Evolutionary conservation across 1,140 invertebrate species (phyloP), one percentile per base, ranked within the genome.

Genomic region (Drosophila mauritiana): DNA sequence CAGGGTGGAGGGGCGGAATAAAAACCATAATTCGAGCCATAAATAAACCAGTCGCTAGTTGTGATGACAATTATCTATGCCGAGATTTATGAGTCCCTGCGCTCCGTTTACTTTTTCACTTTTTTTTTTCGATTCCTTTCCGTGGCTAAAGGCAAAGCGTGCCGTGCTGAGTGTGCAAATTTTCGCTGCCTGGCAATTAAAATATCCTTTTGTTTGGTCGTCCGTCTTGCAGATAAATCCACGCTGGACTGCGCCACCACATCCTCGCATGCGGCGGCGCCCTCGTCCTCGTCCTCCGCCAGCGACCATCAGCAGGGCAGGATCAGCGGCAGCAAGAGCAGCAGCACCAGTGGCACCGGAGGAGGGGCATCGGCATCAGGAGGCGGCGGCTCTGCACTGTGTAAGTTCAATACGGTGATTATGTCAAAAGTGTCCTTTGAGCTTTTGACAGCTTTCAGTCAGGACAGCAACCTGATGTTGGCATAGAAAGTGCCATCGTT

Each of bases 41-140:
- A 88, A 88, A 88, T 88, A 83, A 88, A 89, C 84, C 72, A 54
- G 62, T 69, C 81, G 69, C 69, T 78, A 70, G 58, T 52, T 65
- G 59, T 65, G 77, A 78, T 84, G 80, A 84, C 79, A 86, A 82
- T 86, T 88, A 88, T 88, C 79, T 89, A 89, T 89, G 83, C 76
- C 49, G 76, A 89, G 83, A 88, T 88, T 88, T 88, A 88, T 88
- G 75, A 73, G 76, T 59, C 63, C 64, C 59, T 53, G 53, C n/a
- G 57, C 25, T 48, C 57, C 42, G 46, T 61, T 37, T 48, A 58
- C 20, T 22, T 63, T 42, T 58, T 51, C 57, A 62, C 40, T 56
- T 54, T 58, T 46, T 43, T 54, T n/a, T 48, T 37, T 34, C 17
- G 27, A 15, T 4, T 53, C 37, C 43, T 45, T 42, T 59, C 45